Base-by-base conservation (phyloP, 2,888 invertebrate species). In the Encarsia formosa region DNA sequence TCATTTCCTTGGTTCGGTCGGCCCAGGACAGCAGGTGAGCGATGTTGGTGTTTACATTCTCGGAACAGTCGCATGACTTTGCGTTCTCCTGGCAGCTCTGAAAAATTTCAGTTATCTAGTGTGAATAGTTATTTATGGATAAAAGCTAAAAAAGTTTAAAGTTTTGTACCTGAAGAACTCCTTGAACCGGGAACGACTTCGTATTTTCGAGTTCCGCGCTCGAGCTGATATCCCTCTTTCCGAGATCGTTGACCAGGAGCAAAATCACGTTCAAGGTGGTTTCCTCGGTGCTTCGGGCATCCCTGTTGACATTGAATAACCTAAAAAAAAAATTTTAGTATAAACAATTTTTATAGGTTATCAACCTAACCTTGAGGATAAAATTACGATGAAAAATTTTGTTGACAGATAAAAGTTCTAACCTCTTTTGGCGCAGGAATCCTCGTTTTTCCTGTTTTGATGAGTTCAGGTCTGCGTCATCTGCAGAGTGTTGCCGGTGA, bases 21-120 rank as follows among this genome's bases (percentile, higher is more conserved):
- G 69, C 63, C 68, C 69, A 69, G 2, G 54, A 44, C 13, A 69
- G 32, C 4, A 70, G 24, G 0, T 52, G 42, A 1, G 23, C 57
- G 20, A 70, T 45, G 16, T 61, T 64, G 0, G 59, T 54, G 6
- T 57, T 59, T 4, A 70, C 43, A 1, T 48, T 49, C 26, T 49
- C 49, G 2, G 65, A 60, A 44, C 70, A 70, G 4, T 65, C 55
- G 22, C 64, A 65, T 15, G 26, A 16, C 4, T 23, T 34, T 22
- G 29, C 15, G 4, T 18, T 38, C 9, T 16, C 16, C 5, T 6
- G n/a, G 15, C 50, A 47, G 20, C 26, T 39, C 50, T 50, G 31
- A 5, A 2, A 26, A 20, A 20, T 31, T 35, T 19, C 8, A 39
- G n/a, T n/a, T n/a, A n/a, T n/a, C n/a, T n/a, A n/a, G n/a, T n/a